Conservation (phyloP, 2,797 vertebrate genomes). For the Coregonus ussuriensis region DNA sequence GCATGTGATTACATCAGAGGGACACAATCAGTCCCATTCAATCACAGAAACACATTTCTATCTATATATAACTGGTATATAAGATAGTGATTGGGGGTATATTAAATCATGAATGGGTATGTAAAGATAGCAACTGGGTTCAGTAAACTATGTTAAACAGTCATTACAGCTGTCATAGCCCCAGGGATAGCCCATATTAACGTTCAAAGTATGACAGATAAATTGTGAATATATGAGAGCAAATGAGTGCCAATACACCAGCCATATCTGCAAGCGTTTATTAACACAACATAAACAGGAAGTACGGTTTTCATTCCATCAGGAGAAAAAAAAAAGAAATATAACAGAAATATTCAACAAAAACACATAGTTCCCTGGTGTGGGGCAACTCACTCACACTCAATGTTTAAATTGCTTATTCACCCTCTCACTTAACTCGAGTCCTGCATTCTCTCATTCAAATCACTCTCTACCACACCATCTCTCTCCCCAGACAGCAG, state of each 20-base stretch:
- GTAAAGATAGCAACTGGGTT: not conserved
- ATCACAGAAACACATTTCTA: too few species aligned
- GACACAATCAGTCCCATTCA: too few species aligned
- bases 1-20: too few species aligned
- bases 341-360: constrained; percentile 1
- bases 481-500: not conserved
- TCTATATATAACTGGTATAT: too few species aligned
- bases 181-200: not conserved
- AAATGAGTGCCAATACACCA: not conserved
- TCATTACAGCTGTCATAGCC: not conserved
- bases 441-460: constrained; percentile 4
- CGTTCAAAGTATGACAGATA: not conserved
- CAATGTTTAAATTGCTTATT: constrained; percentile 23
- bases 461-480: not conserved
- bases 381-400: constrained; percentile 10
- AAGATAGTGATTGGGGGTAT: too few species aligned
- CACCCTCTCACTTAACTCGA: constrained; percentile 16
- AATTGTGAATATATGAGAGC: not conserved
- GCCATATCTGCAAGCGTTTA: not conserved
- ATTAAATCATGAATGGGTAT: too few species aligned
- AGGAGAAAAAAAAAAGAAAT: not conserved
- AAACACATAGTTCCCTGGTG: not conserved
- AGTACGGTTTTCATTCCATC: not conserved
- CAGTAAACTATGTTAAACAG: not conserved
- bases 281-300: constrained; percentile 5